Percentiles rank a stretch among this genome's conserved stretches.
phyloP scores from a whole-genome alignment of 2,797 vertebrate genomes.

The Syngnathus acus region DNA sequence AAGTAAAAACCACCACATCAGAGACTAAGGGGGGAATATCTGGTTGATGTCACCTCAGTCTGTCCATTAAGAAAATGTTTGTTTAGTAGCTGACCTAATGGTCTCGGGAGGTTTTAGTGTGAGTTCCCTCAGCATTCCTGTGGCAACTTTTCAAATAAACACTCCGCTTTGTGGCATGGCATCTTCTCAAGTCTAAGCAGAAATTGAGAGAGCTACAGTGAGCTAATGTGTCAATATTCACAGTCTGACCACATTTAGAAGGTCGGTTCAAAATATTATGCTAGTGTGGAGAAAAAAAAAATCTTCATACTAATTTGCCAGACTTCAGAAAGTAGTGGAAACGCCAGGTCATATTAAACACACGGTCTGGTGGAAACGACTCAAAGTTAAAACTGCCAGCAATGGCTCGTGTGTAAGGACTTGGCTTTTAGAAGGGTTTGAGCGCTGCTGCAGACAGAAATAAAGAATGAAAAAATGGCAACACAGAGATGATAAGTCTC shows the following conservation, averaged over 20 bases:
- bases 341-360: constrained; percentile 10
- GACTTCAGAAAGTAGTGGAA: not conserved
- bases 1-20: constrained; percentile 9
- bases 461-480: not conserved
- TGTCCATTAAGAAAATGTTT: constrained; percentile 47
- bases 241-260: constrained; percentile 6
- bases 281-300: constrained; percentile 13
- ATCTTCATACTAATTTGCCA: not conserved
- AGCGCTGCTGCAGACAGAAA: not conserved
- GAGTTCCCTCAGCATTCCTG: constrained; percentile 44
- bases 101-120: constrained; percentile 16
- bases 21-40: constrained; percentile 21
- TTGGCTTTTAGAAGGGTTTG: not conserved
- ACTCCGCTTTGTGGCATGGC: constrained; percentile 7
- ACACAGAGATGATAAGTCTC: not conserved
- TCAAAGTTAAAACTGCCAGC: not conserved
- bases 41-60: constrained; percentile 11
- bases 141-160: constrained; percentile 36
- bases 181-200: constrained; percentile 4
- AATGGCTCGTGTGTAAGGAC: not conserved
- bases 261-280: constrained; percentile 8
- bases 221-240: constrained; percentile 4
- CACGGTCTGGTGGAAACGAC: not conserved
- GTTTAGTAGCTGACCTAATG: constrained; percentile 27
- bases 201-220: constrained; percentile 14